Conservation (phyloP, 2,113 vertebrate genomes). For the Neolamprologus sp. region DNA sequence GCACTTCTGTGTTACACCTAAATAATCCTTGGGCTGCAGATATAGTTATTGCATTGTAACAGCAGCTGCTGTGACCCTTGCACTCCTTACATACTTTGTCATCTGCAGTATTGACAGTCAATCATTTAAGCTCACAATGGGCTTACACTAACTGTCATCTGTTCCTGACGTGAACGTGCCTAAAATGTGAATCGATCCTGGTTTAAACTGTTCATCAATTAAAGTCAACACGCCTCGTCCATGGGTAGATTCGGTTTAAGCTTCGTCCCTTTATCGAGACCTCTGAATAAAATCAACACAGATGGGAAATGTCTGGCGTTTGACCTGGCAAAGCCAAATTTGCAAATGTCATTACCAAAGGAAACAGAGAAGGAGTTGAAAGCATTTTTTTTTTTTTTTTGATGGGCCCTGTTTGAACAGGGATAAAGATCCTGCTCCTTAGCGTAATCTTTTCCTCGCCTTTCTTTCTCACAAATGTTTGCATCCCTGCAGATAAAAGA, state of each 20-base stretch:
- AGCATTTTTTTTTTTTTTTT: not conserved
- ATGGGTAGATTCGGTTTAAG: slow-evolving; percentile 9
- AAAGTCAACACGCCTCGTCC: slow-evolving; percentile 22
- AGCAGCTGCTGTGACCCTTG: slow-evolving; percentile 12
- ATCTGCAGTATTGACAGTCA: slow-evolving; percentile 22
- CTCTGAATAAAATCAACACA: not conserved
- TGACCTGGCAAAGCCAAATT: slow-evolving; percentile 22
- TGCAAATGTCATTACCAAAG: slow-evolving; percentile 34
- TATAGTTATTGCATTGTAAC: not conserved
- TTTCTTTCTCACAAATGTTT: slow-evolving; percentile 3
- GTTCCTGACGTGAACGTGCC: not conserved
- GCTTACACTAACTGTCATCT: slow-evolving; percentile 35
- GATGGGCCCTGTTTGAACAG: not conserved
- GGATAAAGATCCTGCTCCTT: not conserved
- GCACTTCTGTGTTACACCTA: not conserved
- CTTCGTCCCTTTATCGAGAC: not conserved
- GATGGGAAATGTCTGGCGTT: not conserved
- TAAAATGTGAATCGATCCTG: not conserved
- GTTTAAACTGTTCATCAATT: slow-evolving; percentile 16
- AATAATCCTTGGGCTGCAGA: not conserved
- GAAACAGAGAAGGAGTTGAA: slow-evolving; percentile 20
- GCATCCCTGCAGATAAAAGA: not conserved
- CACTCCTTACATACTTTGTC: not conserved
- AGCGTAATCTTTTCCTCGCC: not conserved
- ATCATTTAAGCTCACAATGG: not conserved